These are phyloP conservation scores for Mythimna loreyi DNA, from an alignment of 2,888 invertebrate species.

Conservation along the genomic window DNA sequence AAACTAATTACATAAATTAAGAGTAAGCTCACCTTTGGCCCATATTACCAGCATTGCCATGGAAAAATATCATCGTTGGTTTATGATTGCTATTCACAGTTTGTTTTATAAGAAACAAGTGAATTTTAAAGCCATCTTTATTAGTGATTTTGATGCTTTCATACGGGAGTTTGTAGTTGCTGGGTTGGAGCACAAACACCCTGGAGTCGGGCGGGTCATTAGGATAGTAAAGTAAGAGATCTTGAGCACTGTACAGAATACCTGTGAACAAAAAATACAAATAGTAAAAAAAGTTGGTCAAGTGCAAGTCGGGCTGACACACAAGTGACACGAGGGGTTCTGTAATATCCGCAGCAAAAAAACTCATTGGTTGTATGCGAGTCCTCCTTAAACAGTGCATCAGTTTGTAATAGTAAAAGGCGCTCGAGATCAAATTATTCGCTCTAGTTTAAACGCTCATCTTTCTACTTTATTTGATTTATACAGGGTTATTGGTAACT, in stretches of 20 bases:
- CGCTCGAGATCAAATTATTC: too few species aligned
- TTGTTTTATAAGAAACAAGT: constrained; percentile 96
- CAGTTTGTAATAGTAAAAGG: too few species aligned
- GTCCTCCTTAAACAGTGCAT: too few species aligned
- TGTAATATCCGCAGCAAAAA: too few species aligned
- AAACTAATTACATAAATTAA: neutral
- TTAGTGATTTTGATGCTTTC: constrained; percentile 94
- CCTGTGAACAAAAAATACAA: constrained; percentile 87
- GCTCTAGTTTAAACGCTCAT: too few species aligned
- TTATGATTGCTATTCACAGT: constrained; percentile 92
- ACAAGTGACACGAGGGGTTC: too few species aligned
- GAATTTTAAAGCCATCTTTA: constrained; percentile 94
- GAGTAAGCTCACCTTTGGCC: constrained; percentile 93
- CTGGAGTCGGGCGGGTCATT: constrained; percentile 97
- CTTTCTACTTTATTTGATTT: too few species aligned
- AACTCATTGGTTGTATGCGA: too few species aligned
- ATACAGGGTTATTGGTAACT: too few species aligned
- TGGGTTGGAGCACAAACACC: constrained; percentile 96
- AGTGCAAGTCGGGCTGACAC: too few species aligned
- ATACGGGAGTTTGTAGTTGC: constrained; percentile 96
- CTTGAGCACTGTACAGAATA: constrained; percentile 96
- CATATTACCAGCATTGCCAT: constrained; percentile 99
- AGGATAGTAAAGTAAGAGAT: constrained; percentile 96
- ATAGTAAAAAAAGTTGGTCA: neutral
- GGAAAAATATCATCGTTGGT: constrained; percentile 97